Conservation (phyloP, 2,797 vertebrate species). For the Periparus ater region DNA sequence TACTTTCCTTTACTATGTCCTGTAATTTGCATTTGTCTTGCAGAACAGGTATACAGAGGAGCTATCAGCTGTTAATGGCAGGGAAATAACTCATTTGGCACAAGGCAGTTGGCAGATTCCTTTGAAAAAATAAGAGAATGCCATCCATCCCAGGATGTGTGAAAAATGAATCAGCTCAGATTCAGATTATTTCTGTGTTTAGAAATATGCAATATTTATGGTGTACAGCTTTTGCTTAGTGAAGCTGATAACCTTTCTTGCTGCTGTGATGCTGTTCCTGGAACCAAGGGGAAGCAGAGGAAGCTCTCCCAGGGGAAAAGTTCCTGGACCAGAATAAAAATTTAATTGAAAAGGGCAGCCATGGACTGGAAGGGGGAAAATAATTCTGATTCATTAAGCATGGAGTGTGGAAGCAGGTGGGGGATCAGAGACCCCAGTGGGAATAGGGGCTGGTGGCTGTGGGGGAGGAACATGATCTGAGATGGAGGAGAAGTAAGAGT, state of each 20-base stretch:
- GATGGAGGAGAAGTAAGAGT: neutral
- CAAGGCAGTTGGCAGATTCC: neutral
- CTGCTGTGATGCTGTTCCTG: neutral
- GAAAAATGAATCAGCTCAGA: neutral
- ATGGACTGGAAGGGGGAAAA: neutral
- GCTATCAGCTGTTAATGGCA: neutral
- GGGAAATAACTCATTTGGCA: neutral
- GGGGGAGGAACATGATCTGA: fast-evolving
- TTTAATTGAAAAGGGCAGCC: neutral
- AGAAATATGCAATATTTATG: neutral
- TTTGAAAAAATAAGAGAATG: neutral
- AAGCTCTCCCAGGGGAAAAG: neutral
- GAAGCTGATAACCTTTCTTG: neutral
- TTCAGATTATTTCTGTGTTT: neutral
- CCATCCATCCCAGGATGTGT: neutral
- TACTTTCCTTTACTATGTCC: neutral
- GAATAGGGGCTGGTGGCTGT: neutral
- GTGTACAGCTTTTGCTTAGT: neutral
- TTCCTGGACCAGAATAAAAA: neutral
- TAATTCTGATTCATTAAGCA: neutral
- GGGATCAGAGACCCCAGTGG: neutral
- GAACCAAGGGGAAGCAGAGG: neutral
- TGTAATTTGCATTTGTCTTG: neutral
- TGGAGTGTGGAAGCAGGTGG: neutral
- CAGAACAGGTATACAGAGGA: neutral